Percentiles rank a stretch among this genome's conserved stretches.
phyloP scores from a whole-genome alignment of 2,113 vertebrate genomes.

The Pseudois nayaur region DNA sequence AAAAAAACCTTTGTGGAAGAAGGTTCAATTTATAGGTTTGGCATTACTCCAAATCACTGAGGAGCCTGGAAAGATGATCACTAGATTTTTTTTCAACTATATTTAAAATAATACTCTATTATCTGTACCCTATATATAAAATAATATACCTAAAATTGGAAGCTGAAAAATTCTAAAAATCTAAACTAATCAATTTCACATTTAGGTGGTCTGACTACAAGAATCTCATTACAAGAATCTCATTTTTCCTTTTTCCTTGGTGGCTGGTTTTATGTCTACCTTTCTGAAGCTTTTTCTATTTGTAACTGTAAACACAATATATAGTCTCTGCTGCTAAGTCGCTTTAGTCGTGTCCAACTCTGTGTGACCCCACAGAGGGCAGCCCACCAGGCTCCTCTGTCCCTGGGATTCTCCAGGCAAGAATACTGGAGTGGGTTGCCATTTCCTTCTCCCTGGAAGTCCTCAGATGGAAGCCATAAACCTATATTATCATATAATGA shows the following conservation, averaged over 20 bases:
- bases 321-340: background rate
- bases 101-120: background rate
- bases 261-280: background rate
- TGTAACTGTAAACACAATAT: background rate
- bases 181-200: background rate
- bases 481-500: background rate
- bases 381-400: background rate
- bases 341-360: background rate
- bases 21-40: background rate
- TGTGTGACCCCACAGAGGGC: background rate
- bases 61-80: background rate
- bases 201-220: background rate
- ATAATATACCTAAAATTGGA: background rate
- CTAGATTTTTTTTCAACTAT: background rate
- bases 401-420: background rate
- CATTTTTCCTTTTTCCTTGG: background rate
- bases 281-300: background rate
- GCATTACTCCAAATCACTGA: background rate
- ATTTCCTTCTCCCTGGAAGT: background rate
- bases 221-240: background rate
- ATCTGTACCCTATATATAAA: background rate
- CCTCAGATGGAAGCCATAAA: conserved; percentile 7
- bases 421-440: background rate
- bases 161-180: background rate
- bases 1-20: background rate